Conservation (phyloP, 2,113 vertebrate genomes). For the Promerops cafer region DNA sequence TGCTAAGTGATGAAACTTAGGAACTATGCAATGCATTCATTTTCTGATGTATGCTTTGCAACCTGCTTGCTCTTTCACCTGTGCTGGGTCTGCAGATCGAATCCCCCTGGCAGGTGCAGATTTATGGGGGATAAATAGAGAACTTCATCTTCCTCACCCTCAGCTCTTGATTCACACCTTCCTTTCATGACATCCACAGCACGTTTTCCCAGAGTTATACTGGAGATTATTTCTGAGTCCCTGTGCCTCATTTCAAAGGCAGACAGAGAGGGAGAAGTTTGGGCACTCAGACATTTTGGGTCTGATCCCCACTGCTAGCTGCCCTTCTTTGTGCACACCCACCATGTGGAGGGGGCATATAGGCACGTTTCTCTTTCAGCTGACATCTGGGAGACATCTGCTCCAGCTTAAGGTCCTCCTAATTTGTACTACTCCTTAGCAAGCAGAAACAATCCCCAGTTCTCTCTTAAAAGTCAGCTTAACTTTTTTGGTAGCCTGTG, state of each 20-base stretch:
- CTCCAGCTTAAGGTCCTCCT: neutral
- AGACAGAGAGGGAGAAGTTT: neutral
- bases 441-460: neutral
- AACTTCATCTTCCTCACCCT: neutral
- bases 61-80: neutral
- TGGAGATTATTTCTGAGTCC: neutral
- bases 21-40: neutral
- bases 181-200: neutral
- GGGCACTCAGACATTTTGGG: neutral
- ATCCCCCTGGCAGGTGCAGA: neutral
- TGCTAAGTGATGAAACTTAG: neutral
- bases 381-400: neutral
- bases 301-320: neutral
- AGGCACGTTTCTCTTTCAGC: neutral
- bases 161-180: neutral
- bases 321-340: neutral
- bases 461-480: neutral
- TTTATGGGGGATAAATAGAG: neutral
- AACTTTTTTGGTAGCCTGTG: neutral
- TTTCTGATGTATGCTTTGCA: neutral
- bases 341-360: fast-evolving
- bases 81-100: neutral
- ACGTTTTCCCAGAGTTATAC: neutral
- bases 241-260: neutral
- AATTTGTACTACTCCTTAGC: neutral